phyloP scores from a whole-genome alignment of 1,140 invertebrate species.

The Hylyphantes graminicola region DNA sequence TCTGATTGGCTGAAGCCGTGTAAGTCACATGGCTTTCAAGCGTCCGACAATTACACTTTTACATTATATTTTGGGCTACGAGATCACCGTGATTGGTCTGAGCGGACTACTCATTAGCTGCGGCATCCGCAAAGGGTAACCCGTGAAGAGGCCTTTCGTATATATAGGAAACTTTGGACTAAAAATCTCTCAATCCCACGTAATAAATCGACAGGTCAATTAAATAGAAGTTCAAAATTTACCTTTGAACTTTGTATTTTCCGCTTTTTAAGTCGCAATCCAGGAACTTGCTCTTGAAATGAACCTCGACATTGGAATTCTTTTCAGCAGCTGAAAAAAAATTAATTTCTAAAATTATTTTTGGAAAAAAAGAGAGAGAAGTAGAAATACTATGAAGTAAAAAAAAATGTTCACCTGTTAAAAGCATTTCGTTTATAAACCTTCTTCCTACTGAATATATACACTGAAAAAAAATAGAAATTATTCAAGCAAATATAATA shows the following conservation, averaged over 20 bases:
- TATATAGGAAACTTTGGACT: too few species aligned
- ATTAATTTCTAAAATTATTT: not conserved
- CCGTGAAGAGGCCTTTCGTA: too few species aligned
- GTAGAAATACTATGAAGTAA: not conserved
- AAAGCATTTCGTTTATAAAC: constrained; percentile 83
- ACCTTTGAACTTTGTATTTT: constrained; percentile 23
- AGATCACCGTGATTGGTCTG: too few species aligned
- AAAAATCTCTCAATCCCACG: too few species aligned
- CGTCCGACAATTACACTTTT: too few species aligned
- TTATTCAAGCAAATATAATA: not conserved
- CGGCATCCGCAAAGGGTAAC: too few species aligned
- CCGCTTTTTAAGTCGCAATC: constrained; percentile 79
- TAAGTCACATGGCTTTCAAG: too few species aligned
- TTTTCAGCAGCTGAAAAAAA: constrained; percentile 80
- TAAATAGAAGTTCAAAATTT: not conserved
- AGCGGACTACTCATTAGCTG: too few species aligned
- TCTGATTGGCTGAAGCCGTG: too few species aligned
- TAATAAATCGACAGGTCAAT: too few species aligned
- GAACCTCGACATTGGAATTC: constrained; percentile 79
- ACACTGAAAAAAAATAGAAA: constrained; percentile 75
- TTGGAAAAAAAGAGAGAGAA: not conserved
- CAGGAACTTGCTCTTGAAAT: constrained; percentile 88
- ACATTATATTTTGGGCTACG: too few species aligned
- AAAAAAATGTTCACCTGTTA: constrained; percentile 76
- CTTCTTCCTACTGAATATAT: constrained; percentile 92